Base-by-base conservation (phyloP, 2,888 invertebrate genomes). In the Atrina japonica region DNA sequence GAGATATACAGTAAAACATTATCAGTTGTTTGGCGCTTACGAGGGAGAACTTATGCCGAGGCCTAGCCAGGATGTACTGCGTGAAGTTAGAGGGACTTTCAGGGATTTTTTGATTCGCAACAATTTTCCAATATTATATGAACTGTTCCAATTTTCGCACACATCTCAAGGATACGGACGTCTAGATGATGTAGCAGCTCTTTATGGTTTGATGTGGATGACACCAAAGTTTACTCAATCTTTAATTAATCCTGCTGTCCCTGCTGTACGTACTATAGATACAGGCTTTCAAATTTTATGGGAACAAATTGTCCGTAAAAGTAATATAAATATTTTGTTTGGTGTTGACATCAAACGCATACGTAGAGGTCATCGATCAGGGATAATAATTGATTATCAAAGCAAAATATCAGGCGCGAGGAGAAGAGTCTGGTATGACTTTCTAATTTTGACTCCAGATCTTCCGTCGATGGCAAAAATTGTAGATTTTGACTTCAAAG, bases 11-110 rank as follows among this genome's bases (percentile, higher is more conserved):
- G n/a, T n/a, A n/a, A n/a, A n/a, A n/a, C 66, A 66, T 40, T 2
- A 27, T 7, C 25, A 41, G 7, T 50, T 66, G 27, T 66, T 66
- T 27, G 66, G 66, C 6, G 49, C 56, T 25, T 66, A 66, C 18
- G 40, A 47, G 1, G 35, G 49, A 14, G 25, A 40, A 25, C 18
- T 66, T 18, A 58, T 66, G 56, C 58, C 40, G 21, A 41, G 58
- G 25, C 66, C 66, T 5, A 29, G 14, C 27, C 14, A 21, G 6
- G 7, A 45, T 7, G 50, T 47, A 11, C 21, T 56, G 18, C n/a
- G n/a, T 7, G 6, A 18, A 18, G 23, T 66, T 49, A 30, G 29
- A n/a, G 66, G 66, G 14, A 49, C 58, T 5, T 25, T 66, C 11
- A 18, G 18, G 16, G 58, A 58, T 49, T 66, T 66, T 23, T 47